Evolutionary conservation across 2,113 vertebrate genomes (phyloP), one percentile per base, ranked within the genome.

Genomic region (Oxygymnocypris stewartii): DNA sequence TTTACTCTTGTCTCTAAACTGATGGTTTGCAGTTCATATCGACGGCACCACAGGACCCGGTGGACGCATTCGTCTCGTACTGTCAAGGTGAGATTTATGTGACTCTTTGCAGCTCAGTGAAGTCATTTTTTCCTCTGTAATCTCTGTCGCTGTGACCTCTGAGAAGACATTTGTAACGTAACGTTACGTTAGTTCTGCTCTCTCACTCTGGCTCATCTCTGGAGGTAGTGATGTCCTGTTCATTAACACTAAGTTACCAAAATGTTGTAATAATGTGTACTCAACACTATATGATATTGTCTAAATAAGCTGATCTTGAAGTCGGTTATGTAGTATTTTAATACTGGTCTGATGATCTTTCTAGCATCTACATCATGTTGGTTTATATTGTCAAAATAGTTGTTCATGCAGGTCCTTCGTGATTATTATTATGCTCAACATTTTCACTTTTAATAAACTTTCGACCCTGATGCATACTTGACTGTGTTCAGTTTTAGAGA

Each of bases 121-220:
- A 25, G 40, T 81, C 6, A 0, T 18, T 67, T 31, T 31, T n/a
- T 9, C 0, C 23, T 14, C 7, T 18, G 79, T 31, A 65, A 20
- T 67, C 61, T 35, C 8, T 67, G 42, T 67, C 37, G 28, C 81
- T 83, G 42, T 83, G 81, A 83, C 81, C 81, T 83, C 47, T 71
- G 81, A 51, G 65, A 37, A 82, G 81, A 71, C 81, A 69, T 82
- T 37, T 59, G 28, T 31, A 31, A 31, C 28, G n/a, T n/a, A n/a
- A n/a, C n/a, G n/a, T n/a, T n/a, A n/a, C n/a, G 28, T 31, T 31
- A 35, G 14, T 82, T 16, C n/a, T 28, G 37, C 23, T 23, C 51
- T 79, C 31, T 31, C 20, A 12, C 37, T 40, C 73, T 18, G 14
- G 23, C 73, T 75, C 18, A 6, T 69, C 65, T 69, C 4, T 69